Evolutionary conservation across 2,113 vertebrate species (phyloP), one percentile per base, ranked within the genome.

Genomic region (Chionomys nivalis): DNA sequence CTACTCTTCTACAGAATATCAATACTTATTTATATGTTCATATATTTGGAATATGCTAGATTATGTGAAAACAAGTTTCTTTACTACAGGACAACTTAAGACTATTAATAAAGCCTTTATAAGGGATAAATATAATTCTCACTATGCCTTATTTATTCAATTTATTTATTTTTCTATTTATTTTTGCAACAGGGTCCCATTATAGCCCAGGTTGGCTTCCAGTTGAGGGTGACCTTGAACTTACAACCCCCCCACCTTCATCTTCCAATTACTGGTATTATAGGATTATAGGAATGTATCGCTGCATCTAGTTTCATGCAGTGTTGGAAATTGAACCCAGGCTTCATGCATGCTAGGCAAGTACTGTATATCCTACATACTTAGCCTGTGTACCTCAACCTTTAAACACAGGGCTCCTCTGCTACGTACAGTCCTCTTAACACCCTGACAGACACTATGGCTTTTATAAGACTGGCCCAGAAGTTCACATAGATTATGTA

Each of bases 31-130:
- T 31, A 52, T 3, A 52, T 82, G 8, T 5, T 91, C 7, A 87
- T 36, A 47, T 70, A 83, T 83, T 92, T 95, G 85, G 28, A 55
- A 87, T 85, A 31, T 89, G 19, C n/a, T 87, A 7, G 70, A 61
- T 88, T 86, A 44, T 88, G 52, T 83, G n/a, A 61, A 92, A 94
- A 76, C 28, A 90, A 70, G 17, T 75, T 94, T 94, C 33, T 70
- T 73, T 87, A 91, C 52, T 87, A n/a, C 13, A 68, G 47, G 65
- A 85, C 68, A 89, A 61, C 23, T 70, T 61, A 65, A 68, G 94
- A 49, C 17, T 52, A 31, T 85, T 89, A 79, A 16, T 96, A 85
- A 93, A n/a, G 19, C 93, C 14, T 90, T 19, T 10, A 79, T 7
- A 81, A 81, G 42, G 33, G 31, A 10, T 75, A 76, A 61, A 42